Base-by-base conservation (phyloP, 2,888 invertebrate species). In the Heliconius ismenius region DNA sequence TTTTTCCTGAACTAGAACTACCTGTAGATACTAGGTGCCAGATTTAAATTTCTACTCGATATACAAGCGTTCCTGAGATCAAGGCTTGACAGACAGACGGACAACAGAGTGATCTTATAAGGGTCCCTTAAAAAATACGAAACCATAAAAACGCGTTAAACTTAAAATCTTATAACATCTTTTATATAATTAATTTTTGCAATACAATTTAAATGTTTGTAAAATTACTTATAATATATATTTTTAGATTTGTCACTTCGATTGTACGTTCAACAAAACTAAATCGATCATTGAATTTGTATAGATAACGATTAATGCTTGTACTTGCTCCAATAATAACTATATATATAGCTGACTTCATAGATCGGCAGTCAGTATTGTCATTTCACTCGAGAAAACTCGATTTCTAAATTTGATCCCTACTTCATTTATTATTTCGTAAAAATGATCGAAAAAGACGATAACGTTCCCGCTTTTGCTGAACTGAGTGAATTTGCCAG, bases 401-500 rank as follows among this genome's bases (percentile, higher is more conserved):
- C 26, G 58, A 54, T 72, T 76, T 39, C 36, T 75, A 62, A 69
- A 75, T 63, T 73, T 73, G 73, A 43, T 63, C 26, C 62, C 3
- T 39, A 58, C 58, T 58, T n/a, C 9, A 58, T 54, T 58, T 18
- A 28, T 49, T 54, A 18, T 70, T 67, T 15, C 43, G 39, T 32
- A n/a, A 87, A 82, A 78, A 91, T 91, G 90, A 85, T 89, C 26
- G 88, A 88, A 65, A 88, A 84, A n/a, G 86, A 82, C 72, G 68
- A 26, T 18, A 77, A 63, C 10, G 67, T 81, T n/a, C 92, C 91
- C 2, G 88, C 88, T 79, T 95, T 93, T 83, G 88, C 91, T 4
- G 92, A 95, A 77, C 84, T 95, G 3, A 93, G 94, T 81, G 95
- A 95, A 81, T 87, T 95, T 36, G 91, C 90, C 68, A 92, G 93